These are phyloP conservation scores for Zootoca vivipara DNA, from an alignment of 2,113 vertebrate genomes.

Conservation along the genomic window DNA sequence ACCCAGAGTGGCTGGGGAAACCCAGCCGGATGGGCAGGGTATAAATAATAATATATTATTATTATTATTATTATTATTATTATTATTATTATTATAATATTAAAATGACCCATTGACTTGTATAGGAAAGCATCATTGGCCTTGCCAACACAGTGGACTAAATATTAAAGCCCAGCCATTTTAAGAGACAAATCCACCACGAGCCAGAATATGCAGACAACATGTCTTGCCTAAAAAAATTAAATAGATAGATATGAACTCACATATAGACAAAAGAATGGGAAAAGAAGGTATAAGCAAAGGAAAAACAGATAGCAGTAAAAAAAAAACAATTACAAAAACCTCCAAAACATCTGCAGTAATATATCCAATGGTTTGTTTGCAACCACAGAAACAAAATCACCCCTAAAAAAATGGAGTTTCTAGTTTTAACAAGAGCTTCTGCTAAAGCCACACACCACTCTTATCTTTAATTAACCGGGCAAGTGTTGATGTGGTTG, in stretches of 20 bases:
- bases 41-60: no score
- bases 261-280: not conserved
- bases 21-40: no score
- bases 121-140: not conserved
- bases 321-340: not conserved
- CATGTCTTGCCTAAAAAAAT: not conserved
- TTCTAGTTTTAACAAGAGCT: not conserved
- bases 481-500: slow-evolving; percentile 55
- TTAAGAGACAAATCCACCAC: not conserved
- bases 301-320: not conserved
- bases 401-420: not conserved
- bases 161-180: not conserved
- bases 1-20: no score
- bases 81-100: no score
- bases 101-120: not conserved
- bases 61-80: no score
- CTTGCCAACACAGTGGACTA: not conserved
- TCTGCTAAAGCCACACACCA: not conserved
- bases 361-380: not conserved
- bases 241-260: not conserved
- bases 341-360: not conserved
- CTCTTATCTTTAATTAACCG: slow-evolving; percentile 71
- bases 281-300: not conserved
- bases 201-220: not conserved
- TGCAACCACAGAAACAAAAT: not conserved